A percentile compares a stretch with the other conserved stretches of the same genome.
phyloP scores from a whole-genome alignment of 2,797 vertebrate genomes.

The Ambastaia sidthimunki region DNA sequence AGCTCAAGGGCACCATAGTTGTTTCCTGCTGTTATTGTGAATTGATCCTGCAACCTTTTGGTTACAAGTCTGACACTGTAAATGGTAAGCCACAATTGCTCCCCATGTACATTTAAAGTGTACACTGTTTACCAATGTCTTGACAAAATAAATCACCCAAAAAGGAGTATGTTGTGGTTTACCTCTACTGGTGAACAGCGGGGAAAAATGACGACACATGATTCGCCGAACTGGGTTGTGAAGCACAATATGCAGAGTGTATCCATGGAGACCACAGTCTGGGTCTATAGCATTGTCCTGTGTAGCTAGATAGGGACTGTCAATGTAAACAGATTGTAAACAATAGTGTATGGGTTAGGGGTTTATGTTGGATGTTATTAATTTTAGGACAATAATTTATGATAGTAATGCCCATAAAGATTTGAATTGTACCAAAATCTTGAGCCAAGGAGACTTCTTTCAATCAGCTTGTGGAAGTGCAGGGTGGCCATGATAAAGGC shows the following conservation, averaged over 20 bases:
- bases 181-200: conserved; percentile 86
- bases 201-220: conserved; percentile 79
- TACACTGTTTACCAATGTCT: too few species aligned
- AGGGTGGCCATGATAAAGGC: conserved; percentile 86
- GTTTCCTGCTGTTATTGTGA: too few species aligned
- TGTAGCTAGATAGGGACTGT: conserved; percentile 76
- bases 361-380: not conserved
- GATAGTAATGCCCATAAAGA: not conserved
- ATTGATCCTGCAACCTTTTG: too few species aligned
- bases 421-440: conserved; percentile 72
- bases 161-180: conserved; percentile 35
- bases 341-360: not conserved
- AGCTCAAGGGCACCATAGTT: too few species aligned
- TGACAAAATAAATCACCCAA: too few species aligned
- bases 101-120: too few species aligned
- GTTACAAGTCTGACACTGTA: too few species aligned
- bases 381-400: not conserved
- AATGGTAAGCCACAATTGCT: too few species aligned
- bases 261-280: conserved; percentile 84
- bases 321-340: not conserved
- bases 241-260: conserved; percentile 83
- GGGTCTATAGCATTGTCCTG: conserved; percentile 79
- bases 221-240: conserved; percentile 75
- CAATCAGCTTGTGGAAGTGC: conserved; percentile 87
- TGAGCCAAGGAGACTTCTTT: conserved; percentile 86